Conservation (phyloP, 2,888 invertebrate species). For the Eremobia ochroleuca region DNA sequence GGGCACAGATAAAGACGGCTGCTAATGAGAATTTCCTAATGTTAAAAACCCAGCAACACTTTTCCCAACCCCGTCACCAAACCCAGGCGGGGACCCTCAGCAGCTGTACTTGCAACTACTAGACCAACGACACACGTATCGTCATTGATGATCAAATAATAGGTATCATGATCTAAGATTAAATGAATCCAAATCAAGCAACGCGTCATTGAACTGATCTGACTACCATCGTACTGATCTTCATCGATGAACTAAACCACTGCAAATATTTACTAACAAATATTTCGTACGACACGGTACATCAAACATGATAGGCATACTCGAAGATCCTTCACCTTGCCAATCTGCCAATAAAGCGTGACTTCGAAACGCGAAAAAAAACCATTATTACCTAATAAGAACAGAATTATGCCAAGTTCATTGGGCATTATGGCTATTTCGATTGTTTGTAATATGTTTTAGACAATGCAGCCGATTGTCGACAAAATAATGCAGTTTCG, state of each 20-base stretch:
- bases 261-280: conserved; percentile 46
- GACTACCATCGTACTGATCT: neutral
- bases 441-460: conserved; percentile 56
- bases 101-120: neutral
- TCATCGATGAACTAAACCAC: neutral
- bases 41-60: neutral
- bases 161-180: neutral
- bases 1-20: neutral
- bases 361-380: conserved; percentile 62
- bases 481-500: conserved; percentile 57
- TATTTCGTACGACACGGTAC: conserved; percentile 43
- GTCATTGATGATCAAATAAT: neutral
- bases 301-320: conserved; percentile 55
- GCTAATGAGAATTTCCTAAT: neutral
- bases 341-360: conserved; percentile 71
- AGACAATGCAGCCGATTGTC: conserved; percentile 60
- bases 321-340: conserved; percentile 75
- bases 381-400: conserved; percentile 74
- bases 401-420: conserved; percentile 76
- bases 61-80: neutral
- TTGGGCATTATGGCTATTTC: conserved; percentile 62
- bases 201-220: neutral
- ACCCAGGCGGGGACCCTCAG: neutral
- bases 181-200: neutral
- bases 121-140: neutral